Conservation (phyloP, 1,140 invertebrate species). For the Galendromus occidentalis region DNA sequence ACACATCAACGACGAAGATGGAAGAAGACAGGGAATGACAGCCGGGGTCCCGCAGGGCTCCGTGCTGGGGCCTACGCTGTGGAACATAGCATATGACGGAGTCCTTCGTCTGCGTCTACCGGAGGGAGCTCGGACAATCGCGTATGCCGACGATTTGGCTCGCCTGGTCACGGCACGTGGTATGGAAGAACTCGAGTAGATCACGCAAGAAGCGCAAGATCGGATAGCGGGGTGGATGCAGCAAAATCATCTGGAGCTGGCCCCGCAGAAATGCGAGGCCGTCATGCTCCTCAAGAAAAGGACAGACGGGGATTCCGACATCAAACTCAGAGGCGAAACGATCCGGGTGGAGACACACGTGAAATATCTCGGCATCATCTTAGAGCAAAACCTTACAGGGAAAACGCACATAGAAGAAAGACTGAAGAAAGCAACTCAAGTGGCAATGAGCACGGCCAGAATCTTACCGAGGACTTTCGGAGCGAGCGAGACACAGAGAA, state of each 20-base stretch:
- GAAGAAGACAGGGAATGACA: background rate
- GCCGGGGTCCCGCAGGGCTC: background rate
- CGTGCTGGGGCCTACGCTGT: background rate
- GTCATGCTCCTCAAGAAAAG: background rate
- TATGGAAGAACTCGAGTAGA: background rate
- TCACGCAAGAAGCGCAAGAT: background rate
- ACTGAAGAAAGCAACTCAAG: background rate
- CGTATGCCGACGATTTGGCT: constrained; percentile 4
- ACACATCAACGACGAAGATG: background rate
- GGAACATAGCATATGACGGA: background rate
- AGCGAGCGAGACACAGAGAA: background rate
- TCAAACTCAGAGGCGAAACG: background rate
- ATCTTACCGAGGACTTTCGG: background rate
- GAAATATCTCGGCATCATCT: too few relatives aligned
- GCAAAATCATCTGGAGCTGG: background rate
- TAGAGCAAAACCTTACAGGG: background rate
- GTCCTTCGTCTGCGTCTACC: background rate
- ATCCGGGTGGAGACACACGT: background rate
- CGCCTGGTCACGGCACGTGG: background rate
- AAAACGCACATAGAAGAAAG: background rate
- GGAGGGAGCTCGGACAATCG: background rate
- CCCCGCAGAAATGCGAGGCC: background rate
- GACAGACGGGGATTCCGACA: background rate
- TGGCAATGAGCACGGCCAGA: background rate
- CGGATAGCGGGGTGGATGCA: background rate